A percentile compares a stretch with the other conserved stretches of the same genome.
Evolutionary conservation across 2,888 invertebrate species (phyloP).

Genomic region (Neuroscelio doddi): DNA sequence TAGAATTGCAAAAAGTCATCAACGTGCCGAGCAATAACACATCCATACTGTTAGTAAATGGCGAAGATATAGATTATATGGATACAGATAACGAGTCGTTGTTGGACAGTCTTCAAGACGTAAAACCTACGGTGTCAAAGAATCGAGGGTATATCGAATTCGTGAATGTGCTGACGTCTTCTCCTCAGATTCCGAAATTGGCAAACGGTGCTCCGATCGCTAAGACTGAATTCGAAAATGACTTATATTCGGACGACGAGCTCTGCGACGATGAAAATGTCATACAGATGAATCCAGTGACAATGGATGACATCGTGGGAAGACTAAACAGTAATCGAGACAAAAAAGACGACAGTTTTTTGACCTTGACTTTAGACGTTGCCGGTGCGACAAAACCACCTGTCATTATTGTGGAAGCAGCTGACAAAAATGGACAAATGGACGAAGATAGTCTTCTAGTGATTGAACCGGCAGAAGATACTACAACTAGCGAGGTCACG

Average conservation of each 20-base stretch:
- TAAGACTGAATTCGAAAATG: conserved; percentile 61
- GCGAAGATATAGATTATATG: conserved; percentile 89
- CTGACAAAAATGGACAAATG: conserved; percentile 50
- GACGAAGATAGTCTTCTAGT: conserved; percentile 77
- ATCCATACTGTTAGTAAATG: conserved; percentile 69
- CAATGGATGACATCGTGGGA: conserved; percentile 65
- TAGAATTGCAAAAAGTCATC: conserved; percentile 55
- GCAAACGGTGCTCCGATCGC: conserved; percentile 63
- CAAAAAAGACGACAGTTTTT: conserved; percentile 31
- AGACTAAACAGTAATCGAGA: conserved; percentile 53
- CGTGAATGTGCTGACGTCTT: conserved; percentile 72
- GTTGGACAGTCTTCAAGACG: conserved; percentile 76
- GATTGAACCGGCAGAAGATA: conserved; percentile 77
- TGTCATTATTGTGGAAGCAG: conserved; percentile 17
- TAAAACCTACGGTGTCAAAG: conserved; percentile 74
- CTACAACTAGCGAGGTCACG: conserved; percentile 73
- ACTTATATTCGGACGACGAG: conserved; percentile 61
- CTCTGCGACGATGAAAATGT: conserved; percentile 57
- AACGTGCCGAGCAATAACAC: conserved; percentile 53
- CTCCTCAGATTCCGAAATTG: conserved; percentile 11
- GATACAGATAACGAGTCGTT: conserved; percentile 90
- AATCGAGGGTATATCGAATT: conserved; percentile 82
- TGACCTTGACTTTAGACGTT: conserved; percentile 5
- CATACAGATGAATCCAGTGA: conserved; percentile 66
- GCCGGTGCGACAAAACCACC: neutral